Evolutionary conservation across 1,140 invertebrate species (phyloP), one percentile per base, ranked within the genome.

Genomic region (Diabrotica undecimpunctata): DNA sequence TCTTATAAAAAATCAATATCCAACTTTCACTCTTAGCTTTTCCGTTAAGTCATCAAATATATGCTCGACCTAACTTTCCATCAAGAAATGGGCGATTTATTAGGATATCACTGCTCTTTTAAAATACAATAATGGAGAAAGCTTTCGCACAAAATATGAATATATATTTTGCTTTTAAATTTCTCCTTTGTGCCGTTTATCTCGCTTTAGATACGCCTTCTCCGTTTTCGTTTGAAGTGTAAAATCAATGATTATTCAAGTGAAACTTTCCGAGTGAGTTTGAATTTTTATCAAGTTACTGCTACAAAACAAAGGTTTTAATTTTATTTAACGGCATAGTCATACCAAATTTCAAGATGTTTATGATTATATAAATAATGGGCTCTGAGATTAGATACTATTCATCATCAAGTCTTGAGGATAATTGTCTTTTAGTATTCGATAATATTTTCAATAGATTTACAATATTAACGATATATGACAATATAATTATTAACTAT

Each of bases 181-280:
- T 46, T 46, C 41, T 46, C 41, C n/a, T 46, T 46, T 46, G 41
- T 46, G 41, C 41, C 41, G 41, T 46, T 46, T n/a, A 46, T 46
- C 41, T 46, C 41, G n/a, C 41, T 46, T 46, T 46, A 6, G 41
- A 46, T 46, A 46, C 41, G 41, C 3, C 41, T 46, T 46, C 41
- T 5, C 41, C 41, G 41, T 46, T 46, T 46, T 46, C 41, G 41
- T 46, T 46, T 46, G 41, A 46, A 46, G 8, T 46, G 41, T 46
- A 46, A 46, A 46, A 46, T 46, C 41, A 46, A 46, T 46, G 41
- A 46, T 46, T 46, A 46, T 8, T 46, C 41, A 46, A 46, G 41
- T 46, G 41, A 46, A 46, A 46, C 41, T 46, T 46, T n/a, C n/a
- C 41, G n/a, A 46, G 41, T 46, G 41, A 46, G 41, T 46, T 46